Percentiles rank a stretch among this genome's conserved stretches.
phyloP scores from a whole-genome alignment of 2,888 invertebrate genomes.

The Microctonus aethiopoides region DNA sequence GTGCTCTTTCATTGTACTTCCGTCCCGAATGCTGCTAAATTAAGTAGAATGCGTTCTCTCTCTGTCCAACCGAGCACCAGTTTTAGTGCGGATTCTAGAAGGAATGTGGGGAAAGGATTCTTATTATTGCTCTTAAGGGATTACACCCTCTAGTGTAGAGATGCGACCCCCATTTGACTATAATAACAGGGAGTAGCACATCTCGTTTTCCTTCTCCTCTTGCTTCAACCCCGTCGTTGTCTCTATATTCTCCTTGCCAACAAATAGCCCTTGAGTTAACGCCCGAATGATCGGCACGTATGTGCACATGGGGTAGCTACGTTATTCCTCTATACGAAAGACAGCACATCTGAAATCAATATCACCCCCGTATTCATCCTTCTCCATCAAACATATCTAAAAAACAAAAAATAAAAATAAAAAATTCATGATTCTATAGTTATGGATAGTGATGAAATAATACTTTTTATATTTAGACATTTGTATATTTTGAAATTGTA shows the following conservation, averaged over 20 bases:
- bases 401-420: not conserved
- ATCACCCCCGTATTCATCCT: not conserved
- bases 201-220: slow-evolving; percentile 37
- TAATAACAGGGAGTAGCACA: slow-evolving; percentile 59
- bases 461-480: not conserved
- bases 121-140: slow-evolving; percentile 67
- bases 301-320: slow-evolving; percentile 22
- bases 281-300: slow-evolving; percentile 38
- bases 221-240: slow-evolving; percentile 39
- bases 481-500: not conserved
- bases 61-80: slow-evolving; percentile 15
- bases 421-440: not conserved
- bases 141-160: slow-evolving; percentile 61
- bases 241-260: slow-evolving; percentile 32
- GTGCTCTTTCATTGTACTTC: not conserved
- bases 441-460: not conserved
- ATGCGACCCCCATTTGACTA: slow-evolving; percentile 50
- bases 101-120: slow-evolving; percentile 59
- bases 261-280: slow-evolving; percentile 36
- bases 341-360: slow-evolving; percentile 9
- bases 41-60: slow-evolving; percentile 4
- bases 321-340: not conserved
- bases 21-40: not conserved
- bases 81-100: slow-evolving; percentile 35
- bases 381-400: not conserved